Conservation (phyloP, 2,797 vertebrate genomes). For the Chaetodon trifasciatus region DNA sequence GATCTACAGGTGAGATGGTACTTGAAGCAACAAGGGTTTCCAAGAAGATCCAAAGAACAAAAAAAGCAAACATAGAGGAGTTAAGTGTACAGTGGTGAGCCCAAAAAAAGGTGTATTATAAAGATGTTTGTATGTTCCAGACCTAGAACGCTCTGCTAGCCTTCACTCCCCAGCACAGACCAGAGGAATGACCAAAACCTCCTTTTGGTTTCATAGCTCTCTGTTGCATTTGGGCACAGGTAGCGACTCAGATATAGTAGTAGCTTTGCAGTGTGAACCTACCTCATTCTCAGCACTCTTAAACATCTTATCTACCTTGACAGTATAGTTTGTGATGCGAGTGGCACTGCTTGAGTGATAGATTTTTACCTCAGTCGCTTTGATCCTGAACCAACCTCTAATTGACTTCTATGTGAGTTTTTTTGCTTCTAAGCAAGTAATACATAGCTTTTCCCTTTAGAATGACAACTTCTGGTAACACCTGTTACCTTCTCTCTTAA, state of each 20-base stretch:
- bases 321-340: slow-evolving; percentile 9
- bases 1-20: background rate
- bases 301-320: slow-evolving; percentile 23
- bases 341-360: slow-evolving; percentile 10
- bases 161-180: slow-evolving; percentile 13
- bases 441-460: background rate
- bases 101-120: background rate
- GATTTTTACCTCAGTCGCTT: slow-evolving; percentile 43
- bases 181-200: slow-evolving; percentile 14
- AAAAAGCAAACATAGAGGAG: background rate
- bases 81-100: background rate
- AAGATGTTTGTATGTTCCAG: background rate
- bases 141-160: background rate
- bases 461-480: background rate
- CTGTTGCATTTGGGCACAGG: slow-evolving; percentile 13
- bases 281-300: slow-evolving; percentile 68
- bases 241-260: slow-evolving; percentile 24
- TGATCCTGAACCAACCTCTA: slow-evolving; percentile 11
- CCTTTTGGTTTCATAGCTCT: slow-evolving; percentile 7
- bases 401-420: slow-evolving; percentile 7
- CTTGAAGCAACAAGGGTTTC: slow-evolving; percentile 7
- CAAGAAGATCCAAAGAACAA: slow-evolving; percentile 1
- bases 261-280: slow-evolving; percentile 53
- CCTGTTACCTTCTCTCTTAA: background rate
- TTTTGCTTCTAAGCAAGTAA: slow-evolving; percentile 18